phyloP scores from a whole-genome alignment of 1,140 invertebrate species.

The Elymnias hypermnestra region DNA sequence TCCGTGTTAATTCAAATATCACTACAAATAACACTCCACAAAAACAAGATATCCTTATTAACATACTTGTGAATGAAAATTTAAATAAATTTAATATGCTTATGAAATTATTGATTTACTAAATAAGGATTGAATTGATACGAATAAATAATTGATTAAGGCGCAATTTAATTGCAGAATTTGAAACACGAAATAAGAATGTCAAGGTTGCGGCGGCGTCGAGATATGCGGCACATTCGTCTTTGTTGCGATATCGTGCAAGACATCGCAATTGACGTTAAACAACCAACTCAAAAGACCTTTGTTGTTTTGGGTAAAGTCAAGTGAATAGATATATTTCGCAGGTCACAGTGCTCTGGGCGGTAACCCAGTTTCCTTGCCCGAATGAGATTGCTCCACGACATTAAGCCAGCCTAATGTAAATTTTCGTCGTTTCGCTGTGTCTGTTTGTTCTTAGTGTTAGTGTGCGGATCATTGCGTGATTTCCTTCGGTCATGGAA shows the following conservation, averaged over 20 bases:
- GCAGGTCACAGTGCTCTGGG: slow-evolving; percentile 38
- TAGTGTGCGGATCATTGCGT: slow-evolving; percentile 34
- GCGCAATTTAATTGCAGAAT: slow-evolving; percentile 6
- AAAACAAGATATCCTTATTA: background rate
- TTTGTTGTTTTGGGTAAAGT: background rate
- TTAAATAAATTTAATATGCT: slow-evolving; percentile 2
- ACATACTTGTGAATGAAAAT: background rate
- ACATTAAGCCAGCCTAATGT: slow-evolving; percentile 69
- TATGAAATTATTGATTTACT: background rate
- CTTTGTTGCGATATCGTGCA: slow-evolving; percentile 55
- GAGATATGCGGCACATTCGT: slow-evolving; percentile 65
- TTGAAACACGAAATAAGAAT: slow-evolving; percentile 49
- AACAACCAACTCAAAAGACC: slow-evolving; percentile 26
- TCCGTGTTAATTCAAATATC: background rate
- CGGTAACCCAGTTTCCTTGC: slow-evolving; percentile 42
- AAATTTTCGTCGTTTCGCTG: slow-evolving; percentile 63
- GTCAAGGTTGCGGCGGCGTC: slow-evolving; percentile 43
- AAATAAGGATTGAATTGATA: background rate
- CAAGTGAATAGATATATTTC: slow-evolving; percentile 14
- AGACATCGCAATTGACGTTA: slow-evolving; percentile 51
- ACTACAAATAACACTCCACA: background rate
- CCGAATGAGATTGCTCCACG: slow-evolving; percentile 66
- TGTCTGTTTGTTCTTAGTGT: slow-evolving; percentile 49
- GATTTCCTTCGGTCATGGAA: slow-evolving; percentile 43
- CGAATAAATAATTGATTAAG: background rate